phyloP scores from a whole-genome alignment of 2,797 vertebrate genomes.

The Melanotaenia parkinsoni region DNA sequence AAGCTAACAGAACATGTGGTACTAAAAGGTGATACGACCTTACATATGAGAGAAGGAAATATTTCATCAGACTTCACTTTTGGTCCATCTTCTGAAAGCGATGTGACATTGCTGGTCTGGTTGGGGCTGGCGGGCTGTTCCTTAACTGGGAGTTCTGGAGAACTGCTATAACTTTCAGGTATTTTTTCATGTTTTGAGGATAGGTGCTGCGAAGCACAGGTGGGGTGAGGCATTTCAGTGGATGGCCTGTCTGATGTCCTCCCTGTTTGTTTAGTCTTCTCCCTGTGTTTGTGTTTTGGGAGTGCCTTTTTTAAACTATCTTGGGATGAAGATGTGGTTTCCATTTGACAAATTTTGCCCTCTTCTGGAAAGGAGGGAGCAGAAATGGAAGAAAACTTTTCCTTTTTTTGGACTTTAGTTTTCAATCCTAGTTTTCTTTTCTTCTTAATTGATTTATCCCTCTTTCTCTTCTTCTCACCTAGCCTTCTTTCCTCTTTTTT shows the following conservation, averaged over 20 bases:
- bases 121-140: slow-evolving; percentile 8
- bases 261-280: slow-evolving; percentile 50
- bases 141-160: slow-evolving; percentile 33
- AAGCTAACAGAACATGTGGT: slow-evolving; percentile 28
- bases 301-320: slow-evolving; percentile 30
- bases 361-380: slow-evolving; percentile 35
- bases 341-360: slow-evolving; percentile 28
- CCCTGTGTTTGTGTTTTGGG: slow-evolving; percentile 67
- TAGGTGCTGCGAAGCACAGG: slow-evolving; percentile 50
- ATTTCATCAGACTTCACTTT: slow-evolving; percentile 35
- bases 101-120: slow-evolving; percentile 26
- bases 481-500: slow-evolving; percentile 69
- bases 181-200: slow-evolving; percentile 54
- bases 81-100: slow-evolving; percentile 14
- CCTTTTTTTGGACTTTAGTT: slow-evolving; percentile 34
- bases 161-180: slow-evolving; percentile 42
- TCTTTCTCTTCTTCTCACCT: slow-evolving; percentile 67
- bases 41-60: slow-evolving; percentile 51
- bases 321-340: slow-evolving; percentile 9
- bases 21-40: slow-evolving; percentile 62
- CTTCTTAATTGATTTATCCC: slow-evolving; percentile 60
- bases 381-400: slow-evolving; percentile 18
- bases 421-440: slow-evolving; percentile 52
- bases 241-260: slow-evolving; percentile 28
- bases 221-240: slow-evolving; percentile 38